Conservation (phyloP, 2,113 vertebrate genomes). For the Carlito syrichta region DNA sequence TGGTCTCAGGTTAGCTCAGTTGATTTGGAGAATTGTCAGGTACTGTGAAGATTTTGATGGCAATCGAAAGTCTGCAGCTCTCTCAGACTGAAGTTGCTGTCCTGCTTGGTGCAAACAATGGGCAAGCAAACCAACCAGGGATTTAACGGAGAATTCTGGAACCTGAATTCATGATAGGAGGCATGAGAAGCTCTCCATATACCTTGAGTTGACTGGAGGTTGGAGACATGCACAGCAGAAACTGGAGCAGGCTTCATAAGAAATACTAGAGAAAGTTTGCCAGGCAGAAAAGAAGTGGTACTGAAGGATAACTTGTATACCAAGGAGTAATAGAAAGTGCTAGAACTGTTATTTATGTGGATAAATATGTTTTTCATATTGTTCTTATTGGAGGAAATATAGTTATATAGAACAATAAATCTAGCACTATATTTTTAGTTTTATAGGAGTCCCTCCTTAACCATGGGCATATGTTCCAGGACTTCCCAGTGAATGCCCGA, state of each 20-base stretch:
- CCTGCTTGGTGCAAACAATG: background rate
- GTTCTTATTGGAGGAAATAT: background rate
- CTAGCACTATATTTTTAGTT: background rate
- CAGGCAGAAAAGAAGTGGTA: background rate
- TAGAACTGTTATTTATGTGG: background rate
- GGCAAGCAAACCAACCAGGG: background rate
- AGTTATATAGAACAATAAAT: background rate
- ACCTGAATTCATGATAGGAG: background rate
- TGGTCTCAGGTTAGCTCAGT: background rate
- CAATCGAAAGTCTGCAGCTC: background rate
- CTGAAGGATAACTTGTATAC: background rate
- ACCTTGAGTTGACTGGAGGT: background rate
- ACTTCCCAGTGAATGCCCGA: background rate
- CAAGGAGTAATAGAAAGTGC: background rate
- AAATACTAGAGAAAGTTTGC: background rate
- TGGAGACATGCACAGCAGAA: background rate
- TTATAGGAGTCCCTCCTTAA: background rate
- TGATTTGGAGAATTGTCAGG: background rate
- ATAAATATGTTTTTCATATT: background rate
- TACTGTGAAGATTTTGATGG: background rate
- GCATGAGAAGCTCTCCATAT: background rate
- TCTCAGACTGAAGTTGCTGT: background rate
- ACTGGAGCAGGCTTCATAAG: background rate
- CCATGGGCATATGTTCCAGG: background rate
- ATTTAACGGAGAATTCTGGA: background rate